Percentiles rank a stretch among this genome's conserved stretches.
phyloP scores from a whole-genome alignment of 2,888 invertebrate species.

The Coremacera marginata region DNA sequence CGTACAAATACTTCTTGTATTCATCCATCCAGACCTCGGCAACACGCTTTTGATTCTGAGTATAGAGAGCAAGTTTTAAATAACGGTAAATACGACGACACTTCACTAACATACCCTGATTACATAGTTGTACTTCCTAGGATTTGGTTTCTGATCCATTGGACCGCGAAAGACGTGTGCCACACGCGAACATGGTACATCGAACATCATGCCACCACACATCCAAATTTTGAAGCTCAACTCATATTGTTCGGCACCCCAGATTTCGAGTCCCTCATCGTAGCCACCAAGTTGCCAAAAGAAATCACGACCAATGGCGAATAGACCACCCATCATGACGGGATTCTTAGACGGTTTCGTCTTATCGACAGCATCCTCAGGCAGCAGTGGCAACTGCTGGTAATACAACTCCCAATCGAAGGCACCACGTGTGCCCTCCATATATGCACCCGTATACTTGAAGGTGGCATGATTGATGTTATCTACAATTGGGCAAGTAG shows the following conservation, averaged over 20 bases:
- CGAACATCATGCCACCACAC: slow-evolving; percentile 92
- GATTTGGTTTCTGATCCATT: slow-evolving; percentile 90
- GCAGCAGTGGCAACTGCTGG: slow-evolving; percentile 77
- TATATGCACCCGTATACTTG: slow-evolving; percentile 88
- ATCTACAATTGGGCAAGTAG: slow-evolving; percentile 96
- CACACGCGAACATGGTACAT: slow-evolving; percentile 92
- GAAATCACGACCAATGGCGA: slow-evolving; percentile 90
- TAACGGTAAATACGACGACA: neutral
- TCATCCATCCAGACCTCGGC: slow-evolving; percentile 99
- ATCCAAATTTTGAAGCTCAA: slow-evolving; percentile 98
- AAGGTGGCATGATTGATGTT: slow-evolving; percentile 90
- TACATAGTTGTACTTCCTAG: slow-evolving; percentile 90
- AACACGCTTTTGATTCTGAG: slow-evolving; percentile 89
- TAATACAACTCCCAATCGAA: slow-evolving; percentile 99
- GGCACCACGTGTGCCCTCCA: slow-evolving; percentile 91
- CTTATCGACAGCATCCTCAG: slow-evolving; percentile 58
- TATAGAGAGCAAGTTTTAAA: neutral
- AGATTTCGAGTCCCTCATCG: slow-evolving; percentile 91
- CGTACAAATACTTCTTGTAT: slow-evolving; percentile 88
- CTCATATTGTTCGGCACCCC: slow-evolving; percentile 99
- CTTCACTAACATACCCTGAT: slow-evolving; percentile 50
- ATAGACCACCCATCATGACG: slow-evolving; percentile 97
- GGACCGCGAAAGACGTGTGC: slow-evolving; percentile 92
- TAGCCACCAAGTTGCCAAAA: slow-evolving; percentile 98
- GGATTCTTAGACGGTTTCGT: slow-evolving; percentile 77